Percentiles rank a stretch among this genome's conserved stretches.
These are phyloP conservation scores for Hydropsyche tenuis DNA, from an alignment of 1,140 invertebrate genomes.

Conservation along the genomic window DNA sequence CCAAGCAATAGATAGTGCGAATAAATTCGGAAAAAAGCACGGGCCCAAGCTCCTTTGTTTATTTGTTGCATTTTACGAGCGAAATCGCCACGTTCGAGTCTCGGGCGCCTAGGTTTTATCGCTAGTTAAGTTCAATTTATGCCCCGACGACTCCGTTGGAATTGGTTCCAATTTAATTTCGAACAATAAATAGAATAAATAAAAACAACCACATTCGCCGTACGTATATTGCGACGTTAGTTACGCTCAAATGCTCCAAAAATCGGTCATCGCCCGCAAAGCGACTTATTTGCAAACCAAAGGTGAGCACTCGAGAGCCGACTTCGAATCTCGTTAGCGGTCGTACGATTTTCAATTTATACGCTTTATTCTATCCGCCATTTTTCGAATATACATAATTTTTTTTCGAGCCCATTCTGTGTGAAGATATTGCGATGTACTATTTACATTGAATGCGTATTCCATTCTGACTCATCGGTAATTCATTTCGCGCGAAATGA, in stretches of 20 bases:
- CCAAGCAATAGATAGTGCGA: not conserved
- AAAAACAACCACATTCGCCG: not conserved
- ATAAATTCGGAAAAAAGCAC: constrained; percentile 3
- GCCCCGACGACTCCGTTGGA: not conserved
- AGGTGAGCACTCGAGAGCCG: not conserved
- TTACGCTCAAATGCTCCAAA: not conserved
- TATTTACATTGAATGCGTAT: constrained; percentile 3
- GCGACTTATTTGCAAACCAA: constrained; percentile 6
- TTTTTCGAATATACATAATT: not conserved
- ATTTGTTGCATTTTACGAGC: constrained; percentile 22
- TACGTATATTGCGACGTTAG: not conserved
- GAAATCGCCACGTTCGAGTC: constrained; percentile 13
- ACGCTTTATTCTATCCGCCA: not conserved
- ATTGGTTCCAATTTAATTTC: constrained; percentile 16
- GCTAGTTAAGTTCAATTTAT: constrained; percentile 28
- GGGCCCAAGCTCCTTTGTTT: not conserved
- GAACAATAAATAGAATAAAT: constrained; percentile 25
- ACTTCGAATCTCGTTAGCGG: constrained; percentile 11
- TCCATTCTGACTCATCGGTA: not conserved
- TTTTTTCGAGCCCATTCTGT: too few species aligned
- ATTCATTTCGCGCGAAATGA: too few species aligned
- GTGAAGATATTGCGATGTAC: not conserved
- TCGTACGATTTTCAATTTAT: constrained; percentile 3
- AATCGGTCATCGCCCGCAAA: constrained; percentile 1
- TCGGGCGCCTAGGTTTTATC: constrained; percentile 8